Percentiles rank a stretch among this genome's conserved stretches.
These are phyloP conservation scores for Morpho achilles DNA, from an alignment of 2,888 invertebrate genomes.

Conservation along the genomic window DNA sequence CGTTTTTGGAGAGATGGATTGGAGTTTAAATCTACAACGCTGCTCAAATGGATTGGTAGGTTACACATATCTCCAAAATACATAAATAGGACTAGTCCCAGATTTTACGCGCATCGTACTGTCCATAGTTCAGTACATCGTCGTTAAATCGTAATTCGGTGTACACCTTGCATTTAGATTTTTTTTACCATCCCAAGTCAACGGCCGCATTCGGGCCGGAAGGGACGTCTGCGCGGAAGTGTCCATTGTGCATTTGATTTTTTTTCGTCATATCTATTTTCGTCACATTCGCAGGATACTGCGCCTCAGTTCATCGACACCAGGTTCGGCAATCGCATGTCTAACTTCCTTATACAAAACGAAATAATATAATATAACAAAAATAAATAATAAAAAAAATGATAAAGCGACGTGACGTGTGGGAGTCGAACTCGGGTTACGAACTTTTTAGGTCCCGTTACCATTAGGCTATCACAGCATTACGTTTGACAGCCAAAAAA, in stretches of 20 bases:
- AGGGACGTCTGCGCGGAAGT: constrained; percentile 62
- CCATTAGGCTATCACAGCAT: too few relatives aligned
- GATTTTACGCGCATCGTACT: constrained; percentile 9
- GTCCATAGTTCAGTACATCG: constrained; percentile 38
- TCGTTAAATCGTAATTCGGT: constrained; percentile 59
- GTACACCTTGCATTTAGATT: constrained; percentile 54
- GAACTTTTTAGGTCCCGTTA: too few relatives aligned
- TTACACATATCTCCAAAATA: too few relatives aligned
- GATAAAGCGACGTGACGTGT: constrained; percentile 13
- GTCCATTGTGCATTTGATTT: constrained; percentile 60
- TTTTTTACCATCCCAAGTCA: constrained; percentile 45
- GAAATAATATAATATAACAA: too few relatives aligned
- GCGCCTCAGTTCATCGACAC: constrained; percentile 38
- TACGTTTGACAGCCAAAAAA: too few relatives aligned
- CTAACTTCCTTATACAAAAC: constrained; percentile 13
- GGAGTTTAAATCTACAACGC: too few relatives aligned
- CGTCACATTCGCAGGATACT: constrained; percentile 67
- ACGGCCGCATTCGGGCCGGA: constrained; percentile 51
- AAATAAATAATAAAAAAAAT: too few relatives aligned
- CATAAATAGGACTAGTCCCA: neutral
- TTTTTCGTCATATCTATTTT: constrained; percentile 55
- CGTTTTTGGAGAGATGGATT: too few relatives aligned
- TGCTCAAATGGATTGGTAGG: too few relatives aligned
- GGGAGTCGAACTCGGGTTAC: too few relatives aligned
- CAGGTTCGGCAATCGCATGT: constrained; percentile 28